These are phyloP conservation scores for Naja naja DNA, from an alignment of 2,113 vertebrate species.

Conservation along the genomic window DNA sequence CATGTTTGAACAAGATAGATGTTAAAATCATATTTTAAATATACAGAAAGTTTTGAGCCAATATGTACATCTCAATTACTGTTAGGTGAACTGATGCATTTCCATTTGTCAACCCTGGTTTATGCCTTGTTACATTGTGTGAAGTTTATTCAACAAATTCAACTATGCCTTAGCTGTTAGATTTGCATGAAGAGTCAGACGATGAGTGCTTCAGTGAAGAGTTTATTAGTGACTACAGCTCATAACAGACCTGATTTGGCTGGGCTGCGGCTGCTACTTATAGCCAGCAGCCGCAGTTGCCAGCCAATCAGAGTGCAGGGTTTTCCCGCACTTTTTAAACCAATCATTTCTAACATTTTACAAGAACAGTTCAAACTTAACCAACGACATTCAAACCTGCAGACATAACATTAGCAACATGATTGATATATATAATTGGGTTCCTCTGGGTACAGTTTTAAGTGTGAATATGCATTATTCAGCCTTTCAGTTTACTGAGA, in stretches of 20 bases:
- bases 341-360: too few species aligned
- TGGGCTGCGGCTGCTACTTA: too few species aligned
- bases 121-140: background rate
- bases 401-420: too few species aligned
- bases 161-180: background rate
- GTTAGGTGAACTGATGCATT: background rate
- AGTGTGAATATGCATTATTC: background rate
- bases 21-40: background rate
- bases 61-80: background rate
- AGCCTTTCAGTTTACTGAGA: background rate
- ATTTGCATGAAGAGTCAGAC: too few species aligned
- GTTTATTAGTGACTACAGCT: too few species aligned
- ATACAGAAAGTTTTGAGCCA: background rate
- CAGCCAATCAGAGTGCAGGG: too few species aligned
- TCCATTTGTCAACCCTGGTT: background rate
- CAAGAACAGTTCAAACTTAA: too few species aligned
- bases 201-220: too few species aligned
- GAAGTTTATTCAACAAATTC: background rate
- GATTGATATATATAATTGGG: background rate
- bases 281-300: too few species aligned
- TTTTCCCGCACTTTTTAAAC: too few species aligned
- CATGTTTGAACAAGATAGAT: background rate
- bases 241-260: too few species aligned
- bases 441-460: background rate
- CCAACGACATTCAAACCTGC: too few species aligned